phyloP scores from a whole-genome alignment of 1,140 invertebrate species.

The Chironomus striatipennis region DNA sequence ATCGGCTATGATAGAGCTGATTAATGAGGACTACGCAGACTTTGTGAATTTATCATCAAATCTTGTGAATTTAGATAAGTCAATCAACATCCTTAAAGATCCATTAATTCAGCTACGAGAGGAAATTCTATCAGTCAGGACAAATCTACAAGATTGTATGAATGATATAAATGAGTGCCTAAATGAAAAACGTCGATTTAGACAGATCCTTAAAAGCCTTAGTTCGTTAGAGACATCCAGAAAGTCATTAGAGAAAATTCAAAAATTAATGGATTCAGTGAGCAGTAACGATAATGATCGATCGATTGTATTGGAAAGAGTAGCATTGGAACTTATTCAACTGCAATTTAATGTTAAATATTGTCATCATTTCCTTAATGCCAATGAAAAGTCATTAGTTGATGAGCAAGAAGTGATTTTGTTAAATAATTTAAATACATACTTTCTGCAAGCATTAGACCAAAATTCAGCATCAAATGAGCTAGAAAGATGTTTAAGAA shows the following conservation, averaged over 20 bases:
- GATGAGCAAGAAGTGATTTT: conserved; percentile 47
- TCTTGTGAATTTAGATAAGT: conserved; percentile 82
- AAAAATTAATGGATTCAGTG: conserved; percentile 31
- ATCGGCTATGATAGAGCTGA: conserved; percentile 90
- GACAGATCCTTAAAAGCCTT: conserved; percentile 32
- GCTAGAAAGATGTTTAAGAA: conserved; percentile 53
- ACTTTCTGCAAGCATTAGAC: conserved; percentile 52
- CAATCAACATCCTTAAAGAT: conserved; percentile 66
- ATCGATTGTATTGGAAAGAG: conserved; percentile 35
- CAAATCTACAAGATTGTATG: conserved; percentile 33
- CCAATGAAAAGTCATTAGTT: conserved; percentile 42
- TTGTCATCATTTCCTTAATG: conserved; percentile 38
- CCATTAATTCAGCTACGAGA: conserved; percentile 70
- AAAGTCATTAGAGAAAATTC: conserved; percentile 32
- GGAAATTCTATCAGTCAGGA: conserved; percentile 59
- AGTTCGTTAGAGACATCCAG: conserved; percentile 34
- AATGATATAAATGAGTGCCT: conserved; percentile 31
- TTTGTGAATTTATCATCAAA: conserved; percentile 94
- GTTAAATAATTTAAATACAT: conserved; percentile 48
- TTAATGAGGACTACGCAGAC: conserved; percentile 95
- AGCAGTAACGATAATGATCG: conserved; percentile 39
- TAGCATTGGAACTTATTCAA: conserved; percentile 35
- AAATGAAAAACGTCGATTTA: conserved; percentile 32
- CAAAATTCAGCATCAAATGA: conserved; percentile 43
- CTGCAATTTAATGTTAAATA: conserved; percentile 35